Evolutionary conservation across 53 echinoderm and acorn worm genomes (phyloP), one percentile per base, ranked within the genome.

Genomic region (Patiria pectinifera): DNA sequence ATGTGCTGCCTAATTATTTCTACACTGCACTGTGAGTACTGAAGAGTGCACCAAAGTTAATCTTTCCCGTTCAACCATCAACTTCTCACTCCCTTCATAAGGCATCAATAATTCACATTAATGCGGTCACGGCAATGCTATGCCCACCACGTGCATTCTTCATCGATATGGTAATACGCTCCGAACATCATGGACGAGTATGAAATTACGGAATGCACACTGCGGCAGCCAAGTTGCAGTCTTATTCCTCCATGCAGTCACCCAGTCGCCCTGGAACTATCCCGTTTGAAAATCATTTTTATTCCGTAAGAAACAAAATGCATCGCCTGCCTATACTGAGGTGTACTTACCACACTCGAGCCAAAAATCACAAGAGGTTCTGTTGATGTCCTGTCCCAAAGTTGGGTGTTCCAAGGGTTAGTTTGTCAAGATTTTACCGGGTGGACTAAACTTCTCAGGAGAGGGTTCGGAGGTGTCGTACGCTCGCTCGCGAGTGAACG

Each of bases 141-240:
- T 72, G 74, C 74, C 86, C n/a, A 9, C 70, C 59, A 79, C 89
- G 79, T 48, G 81, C 90, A 90, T 90, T 90, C 90, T 80, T 3
- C 48, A 90, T 69, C 48, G 80, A 69, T 90, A 90, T 81, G 90
- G 90, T 90, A 90, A 90, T 81, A 80, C 62, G 12, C 80, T 47
- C 72, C 45, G 35, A 62, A 87, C 88, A 66, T 13, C 15, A 88
- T 88, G 88, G 76, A 88, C 88, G 88, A 88, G 78, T 78, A 61
- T 45, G 78, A 78, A 78, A 60, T 53, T 24, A 10, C 74, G 87
- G 87, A 77, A 88, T 88, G 88, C 77, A 53, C 26, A 9, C 21
- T 35, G 60, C 46, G 21, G 49, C 24, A 44, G 53, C 53, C 53
- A 53, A 53, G 15, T 66, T 16, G 15, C 15, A 16, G 60, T 59